Conservation (phyloP, 2,888 invertebrate species). For the Mongoloraphidia duomilia region DNA sequence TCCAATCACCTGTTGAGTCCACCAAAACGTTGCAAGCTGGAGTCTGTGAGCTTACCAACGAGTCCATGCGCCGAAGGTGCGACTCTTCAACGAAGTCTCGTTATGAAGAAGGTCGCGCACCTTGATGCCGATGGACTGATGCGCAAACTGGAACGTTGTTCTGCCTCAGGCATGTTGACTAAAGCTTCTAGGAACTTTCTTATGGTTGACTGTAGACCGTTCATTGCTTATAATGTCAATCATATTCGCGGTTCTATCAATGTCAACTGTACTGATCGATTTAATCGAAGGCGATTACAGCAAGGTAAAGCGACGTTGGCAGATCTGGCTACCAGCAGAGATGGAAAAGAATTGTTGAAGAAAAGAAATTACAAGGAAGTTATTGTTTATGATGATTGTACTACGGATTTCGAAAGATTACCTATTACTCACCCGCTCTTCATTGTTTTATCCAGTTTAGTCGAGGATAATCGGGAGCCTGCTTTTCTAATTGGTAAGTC, state of each 20-base stretch:
- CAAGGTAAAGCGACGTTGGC: constrained; percentile 49
- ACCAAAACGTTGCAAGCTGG: constrained; percentile 39
- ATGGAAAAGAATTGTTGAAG: constrained; percentile 45
- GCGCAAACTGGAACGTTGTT: constrained; percentile 25
- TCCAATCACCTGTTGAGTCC: constrained; percentile 26
- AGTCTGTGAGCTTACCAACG: constrained; percentile 33
- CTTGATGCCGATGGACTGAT: constrained; percentile 37
- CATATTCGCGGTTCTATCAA: constrained; percentile 56
- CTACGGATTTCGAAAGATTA: constrained; percentile 43
- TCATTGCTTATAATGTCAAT: constrained; percentile 52
- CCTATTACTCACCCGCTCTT: constrained; percentile 44
- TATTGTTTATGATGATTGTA: constrained; percentile 54
- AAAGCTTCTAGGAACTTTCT: constrained; percentile 26
- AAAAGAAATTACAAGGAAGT: constrained; percentile 41
- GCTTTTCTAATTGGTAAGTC: constrained; percentile 50
- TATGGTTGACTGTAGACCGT: constrained; percentile 51
- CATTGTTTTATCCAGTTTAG: constrained; percentile 47
- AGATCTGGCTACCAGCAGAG: constrained; percentile 47
- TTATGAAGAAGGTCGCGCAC: constrained; percentile 35
- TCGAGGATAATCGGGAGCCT: constrained; percentile 51
- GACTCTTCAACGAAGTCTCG: constrained; percentile 34
- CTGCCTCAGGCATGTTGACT: constrained; percentile 16
- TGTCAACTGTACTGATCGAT: constrained; percentile 55
- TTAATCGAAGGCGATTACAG: constrained; percentile 49
- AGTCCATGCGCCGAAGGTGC: constrained; percentile 40